A percentile compares a stretch with the other conserved stretches of the same genome.
phyloP scores from a whole-genome alignment of 2,113 vertebrate genomes.

The Ptychochromis oligacanthus region DNA sequence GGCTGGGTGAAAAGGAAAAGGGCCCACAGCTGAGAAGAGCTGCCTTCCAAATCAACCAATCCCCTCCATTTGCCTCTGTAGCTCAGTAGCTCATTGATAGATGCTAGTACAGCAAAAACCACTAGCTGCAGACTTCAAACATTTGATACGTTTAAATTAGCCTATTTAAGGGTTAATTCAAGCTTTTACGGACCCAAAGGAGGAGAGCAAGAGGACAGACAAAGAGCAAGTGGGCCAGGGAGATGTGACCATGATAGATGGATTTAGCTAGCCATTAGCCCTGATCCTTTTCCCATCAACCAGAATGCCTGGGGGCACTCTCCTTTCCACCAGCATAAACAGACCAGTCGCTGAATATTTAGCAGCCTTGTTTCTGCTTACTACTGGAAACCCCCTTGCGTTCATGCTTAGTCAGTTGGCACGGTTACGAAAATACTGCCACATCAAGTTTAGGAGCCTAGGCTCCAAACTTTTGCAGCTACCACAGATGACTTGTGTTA shows the following conservation, averaged over 20 bases:
- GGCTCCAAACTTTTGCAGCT: background rate
- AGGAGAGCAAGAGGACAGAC: conserved; percentile 49
- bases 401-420: conserved; percentile 49
- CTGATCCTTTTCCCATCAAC: conserved; percentile 72
- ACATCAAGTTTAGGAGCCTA: conserved; percentile 36
- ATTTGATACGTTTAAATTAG: conserved; percentile 43
- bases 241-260: conserved; percentile 70
- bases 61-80: conserved; percentile 47
- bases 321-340: conserved; percentile 53
- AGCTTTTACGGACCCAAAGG: conserved; percentile 29
- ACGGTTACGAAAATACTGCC: conserved; percentile 55
- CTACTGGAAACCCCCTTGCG: conserved; percentile 52
- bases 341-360: conserved; percentile 62
- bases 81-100: conserved; percentile 31
- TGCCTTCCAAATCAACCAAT: conserved; percentile 65
- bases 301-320: conserved; percentile 59
- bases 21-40: conserved; percentile 74
- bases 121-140: conserved; percentile 32
- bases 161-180: conserved; percentile 33
- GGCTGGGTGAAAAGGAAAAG: conserved; percentile 74
- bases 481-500: background rate
- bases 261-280: conserved; percentile 64
- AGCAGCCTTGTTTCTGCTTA: conserved; percentile 60
- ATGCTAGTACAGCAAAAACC: conserved; percentile 30
- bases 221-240: conserved; percentile 57